Evolutionary conservation across 2,113 vertebrate species (phyloP).

Genomic region (Glaucidium brasilianum): DNA sequence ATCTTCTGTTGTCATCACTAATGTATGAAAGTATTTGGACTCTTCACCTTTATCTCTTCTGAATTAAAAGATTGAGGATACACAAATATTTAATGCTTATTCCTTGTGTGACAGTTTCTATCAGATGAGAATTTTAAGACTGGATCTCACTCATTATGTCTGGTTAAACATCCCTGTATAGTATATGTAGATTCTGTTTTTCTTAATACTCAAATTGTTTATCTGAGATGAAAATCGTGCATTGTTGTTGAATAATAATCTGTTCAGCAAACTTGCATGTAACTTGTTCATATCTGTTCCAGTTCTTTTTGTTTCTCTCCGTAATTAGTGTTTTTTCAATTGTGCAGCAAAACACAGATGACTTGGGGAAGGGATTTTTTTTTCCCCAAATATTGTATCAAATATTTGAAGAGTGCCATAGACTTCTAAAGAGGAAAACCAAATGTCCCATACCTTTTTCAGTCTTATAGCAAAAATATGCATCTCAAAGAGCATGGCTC

Average conservation of each 20-base stretch:
- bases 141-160: neutral
- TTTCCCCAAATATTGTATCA: neutral
- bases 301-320: neutral
- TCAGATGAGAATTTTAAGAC: neutral
- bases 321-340: neutral
- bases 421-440: neutral
- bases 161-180: neutral
- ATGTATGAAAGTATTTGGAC: neutral
- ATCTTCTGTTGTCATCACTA: neutral
- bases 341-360: neutral
- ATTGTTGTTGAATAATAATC: constrained; percentile 4
- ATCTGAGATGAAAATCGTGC: neutral
- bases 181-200: neutral
- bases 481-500: neutral
- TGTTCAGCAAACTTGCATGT: neutral
- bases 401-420: neutral
- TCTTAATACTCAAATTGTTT: neutral
- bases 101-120: neutral
- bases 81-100: neutral
- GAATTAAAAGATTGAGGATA: neutral
- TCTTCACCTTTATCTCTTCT: neutral
- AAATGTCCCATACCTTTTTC: neutral
- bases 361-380: neutral
- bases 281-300: neutral
- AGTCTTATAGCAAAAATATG: neutral